Conservation (phyloP, 1,140 invertebrate species). For the Ceratoteleas bidentatus region DNA sequence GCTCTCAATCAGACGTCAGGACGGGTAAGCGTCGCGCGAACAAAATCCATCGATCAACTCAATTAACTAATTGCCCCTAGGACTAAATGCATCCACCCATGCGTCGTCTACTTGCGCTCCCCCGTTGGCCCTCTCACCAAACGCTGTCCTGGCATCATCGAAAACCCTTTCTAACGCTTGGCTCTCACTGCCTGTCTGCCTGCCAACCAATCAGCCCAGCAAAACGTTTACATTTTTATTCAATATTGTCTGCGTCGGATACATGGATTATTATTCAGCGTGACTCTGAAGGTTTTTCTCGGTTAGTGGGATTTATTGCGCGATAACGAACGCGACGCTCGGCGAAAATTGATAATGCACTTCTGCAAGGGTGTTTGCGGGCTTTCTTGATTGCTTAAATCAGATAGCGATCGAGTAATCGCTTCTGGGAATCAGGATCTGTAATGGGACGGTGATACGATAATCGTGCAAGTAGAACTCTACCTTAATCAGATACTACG, state of each 20-base stretch:
- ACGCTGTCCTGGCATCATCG: conserved; percentile 45
- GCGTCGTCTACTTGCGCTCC: conserved; percentile 61
- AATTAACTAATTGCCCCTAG: conserved; percentile 78
- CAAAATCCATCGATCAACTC: conserved; percentile 79
- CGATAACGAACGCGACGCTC: background rate
- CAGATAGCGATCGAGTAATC: no score
- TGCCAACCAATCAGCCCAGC: conserved; percentile 51
- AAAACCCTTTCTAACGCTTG: conserved; percentile 63
- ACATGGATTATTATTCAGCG: background rate
- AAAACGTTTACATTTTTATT: conserved; percentile 45
- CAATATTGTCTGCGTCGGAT: conserved; percentile 22
- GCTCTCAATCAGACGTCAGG: conserved; percentile 79
- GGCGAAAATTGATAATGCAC: background rate
- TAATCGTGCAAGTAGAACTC: no score
- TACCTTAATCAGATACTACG: no score
- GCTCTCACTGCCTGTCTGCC: conserved; percentile 44
- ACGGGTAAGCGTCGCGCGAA: conserved; percentile 74
- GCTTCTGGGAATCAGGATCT: no score
- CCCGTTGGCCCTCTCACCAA: conserved; percentile 52
- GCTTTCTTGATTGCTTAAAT: no score
- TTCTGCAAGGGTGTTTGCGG: no score
- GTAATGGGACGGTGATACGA: no score
- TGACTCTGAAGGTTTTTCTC: conserved; percentile 2
- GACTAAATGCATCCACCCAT: conserved; percentile 61
- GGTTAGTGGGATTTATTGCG: background rate